Evolutionary conservation across 2,888 invertebrate genomes (phyloP).

Genomic region (Pedicia rivosa): DNA sequence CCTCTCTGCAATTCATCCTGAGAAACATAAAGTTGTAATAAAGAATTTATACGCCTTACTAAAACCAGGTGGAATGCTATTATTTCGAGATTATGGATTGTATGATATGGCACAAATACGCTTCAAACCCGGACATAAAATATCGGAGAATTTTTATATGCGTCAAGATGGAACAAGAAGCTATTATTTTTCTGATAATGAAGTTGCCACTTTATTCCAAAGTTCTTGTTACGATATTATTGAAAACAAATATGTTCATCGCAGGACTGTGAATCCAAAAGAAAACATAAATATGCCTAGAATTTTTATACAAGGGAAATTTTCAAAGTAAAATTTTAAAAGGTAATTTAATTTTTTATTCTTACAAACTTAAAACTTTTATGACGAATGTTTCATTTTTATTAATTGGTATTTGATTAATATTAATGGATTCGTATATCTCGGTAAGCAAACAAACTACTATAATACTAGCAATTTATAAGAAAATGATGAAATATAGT

Average conservation of each 20-base stretch:
- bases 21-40: slow-evolving; percentile 50
- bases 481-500: slow-evolving; percentile 25
- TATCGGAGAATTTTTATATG: slow-evolving; percentile 85
- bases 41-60: slow-evolving; percentile 47
- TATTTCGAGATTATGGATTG: slow-evolving; percentile 87
- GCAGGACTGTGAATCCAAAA: slow-evolving; percentile 83
- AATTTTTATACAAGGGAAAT: slow-evolving; percentile 86
- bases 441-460: not conserved
- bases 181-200: slow-evolving; percentile 66
- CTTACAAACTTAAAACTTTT: slow-evolving; percentile 5
- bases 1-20: slow-evolving; percentile 83
- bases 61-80: slow-evolving; percentile 59
- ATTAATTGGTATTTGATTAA: not conserved
- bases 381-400: not conserved
- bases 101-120: slow-evolving; percentile 93
- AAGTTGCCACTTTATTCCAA: slow-evolving; percentile 46
- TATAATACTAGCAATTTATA: slow-evolving; percentile 3
- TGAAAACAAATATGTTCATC: slow-evolving; percentile 60
- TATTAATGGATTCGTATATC: not conserved
- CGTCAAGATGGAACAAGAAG: slow-evolving; percentile 91
- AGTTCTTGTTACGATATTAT: slow-evolving; percentile 53
- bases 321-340: slow-evolving; percentile 33
- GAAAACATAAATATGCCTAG: slow-evolving; percentile 82
- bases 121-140: slow-evolving; percentile 85
- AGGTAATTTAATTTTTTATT: slow-evolving; percentile 3